These are phyloP conservation scores for Callithrix jacchus DNA, from an alignment of 2,113 vertebrate genomes.

Conservation along the genomic window DNA sequence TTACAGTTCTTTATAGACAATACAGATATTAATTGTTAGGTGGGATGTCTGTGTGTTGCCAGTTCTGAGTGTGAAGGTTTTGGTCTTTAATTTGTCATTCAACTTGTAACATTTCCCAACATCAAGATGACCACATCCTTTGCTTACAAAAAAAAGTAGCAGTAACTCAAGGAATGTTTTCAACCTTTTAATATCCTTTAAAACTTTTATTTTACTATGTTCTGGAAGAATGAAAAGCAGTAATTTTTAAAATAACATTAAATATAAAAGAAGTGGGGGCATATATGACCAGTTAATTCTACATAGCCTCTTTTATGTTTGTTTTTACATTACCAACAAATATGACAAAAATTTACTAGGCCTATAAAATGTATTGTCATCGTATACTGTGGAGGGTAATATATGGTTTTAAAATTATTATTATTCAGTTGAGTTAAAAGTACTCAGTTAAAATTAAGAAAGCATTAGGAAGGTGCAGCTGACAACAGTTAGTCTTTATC, in stretches of 20 bases:
- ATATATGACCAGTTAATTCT: background rate
- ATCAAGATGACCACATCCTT: background rate
- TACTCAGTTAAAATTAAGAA: background rate
- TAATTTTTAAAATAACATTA: constrained; percentile 19
- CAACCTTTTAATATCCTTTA: constrained; percentile 17
- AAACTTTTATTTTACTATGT: background rate
- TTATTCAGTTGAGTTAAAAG: background rate
- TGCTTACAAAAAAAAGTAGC: background rate
- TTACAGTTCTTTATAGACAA: constrained; percentile 67
- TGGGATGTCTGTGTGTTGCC: constrained; percentile 67
- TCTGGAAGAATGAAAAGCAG: background rate
- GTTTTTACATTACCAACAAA: background rate
- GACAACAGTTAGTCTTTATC: no score
- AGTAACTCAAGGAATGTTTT: background rate
- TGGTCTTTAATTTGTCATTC: constrained; percentile 78
- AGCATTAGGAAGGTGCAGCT: background rate
- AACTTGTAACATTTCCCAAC: constrained; percentile 74
- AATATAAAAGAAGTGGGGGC: background rate
- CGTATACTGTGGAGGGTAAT: background rate
- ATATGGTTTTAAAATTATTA: background rate
- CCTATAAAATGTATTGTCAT: background rate
- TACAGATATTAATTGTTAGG: constrained; percentile 69
- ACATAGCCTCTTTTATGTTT: background rate
- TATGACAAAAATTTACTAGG: background rate
- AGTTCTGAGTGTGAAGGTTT: constrained; percentile 72